Conservation (phyloP, 2,113 vertebrate genomes). For the Megaptera novaeangliae region DNA sequence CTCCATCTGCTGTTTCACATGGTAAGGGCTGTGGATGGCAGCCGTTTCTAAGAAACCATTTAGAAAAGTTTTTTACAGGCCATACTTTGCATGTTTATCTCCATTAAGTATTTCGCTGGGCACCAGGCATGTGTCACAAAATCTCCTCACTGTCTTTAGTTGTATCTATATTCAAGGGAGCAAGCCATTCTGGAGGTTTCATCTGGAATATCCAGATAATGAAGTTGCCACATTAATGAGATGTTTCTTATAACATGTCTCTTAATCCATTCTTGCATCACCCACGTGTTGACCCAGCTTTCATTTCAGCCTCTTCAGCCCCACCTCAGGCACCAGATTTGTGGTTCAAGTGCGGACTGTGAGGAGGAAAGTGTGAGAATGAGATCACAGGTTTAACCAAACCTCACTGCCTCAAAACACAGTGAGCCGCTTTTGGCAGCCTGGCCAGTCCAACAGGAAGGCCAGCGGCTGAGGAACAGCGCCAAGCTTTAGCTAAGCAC, state of each 20-base stretch:
- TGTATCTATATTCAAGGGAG: not conserved
- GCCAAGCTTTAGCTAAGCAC: not conserved
- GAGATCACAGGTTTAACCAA: slow-evolving; percentile 11
- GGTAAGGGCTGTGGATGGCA: not conserved
- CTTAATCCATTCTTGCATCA: not conserved
- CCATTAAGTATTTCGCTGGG: not conserved
- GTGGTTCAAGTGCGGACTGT: not conserved
- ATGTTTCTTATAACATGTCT: not conserved
- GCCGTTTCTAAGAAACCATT: slow-evolving; percentile 23
- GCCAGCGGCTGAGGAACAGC: not conserved
- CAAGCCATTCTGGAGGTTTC: not conserved
- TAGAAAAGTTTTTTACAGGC: not conserved
- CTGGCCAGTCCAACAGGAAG: not conserved
- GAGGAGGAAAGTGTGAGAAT: not conserved
- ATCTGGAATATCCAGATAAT: not conserved
- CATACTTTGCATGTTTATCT: not conserved
- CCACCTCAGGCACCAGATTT: not conserved
- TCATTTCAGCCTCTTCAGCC: not conserved
- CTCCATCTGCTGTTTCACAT: not conserved
- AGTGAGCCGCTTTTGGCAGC: slow-evolving; percentile 4
- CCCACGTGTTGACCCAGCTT: not conserved
- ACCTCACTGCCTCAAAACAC: not conserved
- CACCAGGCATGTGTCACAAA: not conserved
- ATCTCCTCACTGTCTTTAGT: not conserved
- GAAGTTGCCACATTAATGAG: not conserved